Percentiles rank a stretch among this genome's conserved stretches.
phyloP scores from a whole-genome alignment of 2,113 vertebrate species.

The Guaruba guarouba region DNA sequence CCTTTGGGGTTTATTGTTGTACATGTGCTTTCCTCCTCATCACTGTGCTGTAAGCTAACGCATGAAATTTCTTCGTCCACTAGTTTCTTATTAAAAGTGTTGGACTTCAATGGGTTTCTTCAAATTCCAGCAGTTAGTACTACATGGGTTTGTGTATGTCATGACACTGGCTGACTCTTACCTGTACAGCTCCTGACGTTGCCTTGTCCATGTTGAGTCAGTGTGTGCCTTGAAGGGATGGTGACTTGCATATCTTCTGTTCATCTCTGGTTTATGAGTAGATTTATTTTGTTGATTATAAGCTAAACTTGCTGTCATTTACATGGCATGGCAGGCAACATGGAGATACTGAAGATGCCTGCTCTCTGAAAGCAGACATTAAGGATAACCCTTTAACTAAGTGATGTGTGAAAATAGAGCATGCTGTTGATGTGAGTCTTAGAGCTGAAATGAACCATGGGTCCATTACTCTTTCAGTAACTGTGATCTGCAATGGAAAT shows the following conservation, averaged over 20 bases:
- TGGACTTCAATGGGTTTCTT: not conserved
- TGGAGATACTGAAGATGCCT: not conserved
- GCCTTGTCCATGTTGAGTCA: not conserved
- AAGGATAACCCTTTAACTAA: not conserved
- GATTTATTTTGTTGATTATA: not conserved
- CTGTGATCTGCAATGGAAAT: not conserved
- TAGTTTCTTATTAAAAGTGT: not conserved
- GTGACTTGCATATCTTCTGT: not conserved
- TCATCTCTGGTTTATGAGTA: not conserved
- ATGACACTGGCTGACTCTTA: not conserved
- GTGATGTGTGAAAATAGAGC: not conserved
- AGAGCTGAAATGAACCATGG: not conserved
- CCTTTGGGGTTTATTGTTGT: not conserved
- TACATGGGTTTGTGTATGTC: fast-evolving
- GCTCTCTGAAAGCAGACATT: not conserved
- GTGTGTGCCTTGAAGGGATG: not conserved
- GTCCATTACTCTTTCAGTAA: not conserved
- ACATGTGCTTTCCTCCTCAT: not conserved
- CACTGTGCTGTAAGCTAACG: not conserved
- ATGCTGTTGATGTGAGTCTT: not conserved
- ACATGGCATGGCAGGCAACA: not conserved
- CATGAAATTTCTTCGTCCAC: not conserved
- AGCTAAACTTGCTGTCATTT: not conserved
- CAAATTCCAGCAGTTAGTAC: not conserved
- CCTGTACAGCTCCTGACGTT: not conserved